Percentiles rank a stretch among this genome's conserved stretches.
phyloP scores from a whole-genome alignment of 2,888 invertebrate genomes.

The Drepana falcataria region DNA sequence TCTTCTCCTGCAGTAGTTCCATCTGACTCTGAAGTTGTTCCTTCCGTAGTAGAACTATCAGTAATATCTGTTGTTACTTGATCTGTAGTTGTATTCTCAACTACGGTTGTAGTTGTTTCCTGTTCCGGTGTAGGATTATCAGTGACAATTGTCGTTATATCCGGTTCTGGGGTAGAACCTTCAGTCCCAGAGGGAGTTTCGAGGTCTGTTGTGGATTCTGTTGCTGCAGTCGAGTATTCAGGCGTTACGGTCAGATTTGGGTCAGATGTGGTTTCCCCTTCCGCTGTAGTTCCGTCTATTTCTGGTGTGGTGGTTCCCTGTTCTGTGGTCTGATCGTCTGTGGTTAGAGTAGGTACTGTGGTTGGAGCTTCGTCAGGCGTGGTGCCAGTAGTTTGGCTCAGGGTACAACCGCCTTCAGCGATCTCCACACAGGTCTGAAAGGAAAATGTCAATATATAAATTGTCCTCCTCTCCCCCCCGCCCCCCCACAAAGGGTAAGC shows the following conservation, averaged over 20 bases:
- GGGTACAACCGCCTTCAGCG: conserved; percentile 6
- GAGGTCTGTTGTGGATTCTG: too few species aligned
- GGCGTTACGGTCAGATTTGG: too few species aligned
- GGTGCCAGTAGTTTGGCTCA: background rate
- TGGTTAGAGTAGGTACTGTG: background rate
- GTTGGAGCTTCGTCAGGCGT: too few species aligned
- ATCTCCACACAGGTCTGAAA: conserved; percentile 6
- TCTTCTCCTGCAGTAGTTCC: background rate
- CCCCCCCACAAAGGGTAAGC: too few species aligned
- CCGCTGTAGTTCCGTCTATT: background rate
- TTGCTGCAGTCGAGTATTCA: too few species aligned
- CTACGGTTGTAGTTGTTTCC: background rate
- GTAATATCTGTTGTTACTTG: background rate
- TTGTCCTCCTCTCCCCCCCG: too few species aligned
- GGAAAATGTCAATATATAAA: background rate
- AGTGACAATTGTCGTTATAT: background rate
- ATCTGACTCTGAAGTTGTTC: background rate
- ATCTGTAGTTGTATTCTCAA: background rate
- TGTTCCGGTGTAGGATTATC: background rate
- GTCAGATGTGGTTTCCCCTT: background rate
- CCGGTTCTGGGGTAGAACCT: background rate
- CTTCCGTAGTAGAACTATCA: background rate
- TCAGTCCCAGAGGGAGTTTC: too few species aligned
- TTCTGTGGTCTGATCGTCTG: background rate
- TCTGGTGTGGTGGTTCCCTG: background rate